phyloP scores from a whole-genome alignment of 1,140 invertebrate species.

The Rhyzopertha dominica region DNA sequence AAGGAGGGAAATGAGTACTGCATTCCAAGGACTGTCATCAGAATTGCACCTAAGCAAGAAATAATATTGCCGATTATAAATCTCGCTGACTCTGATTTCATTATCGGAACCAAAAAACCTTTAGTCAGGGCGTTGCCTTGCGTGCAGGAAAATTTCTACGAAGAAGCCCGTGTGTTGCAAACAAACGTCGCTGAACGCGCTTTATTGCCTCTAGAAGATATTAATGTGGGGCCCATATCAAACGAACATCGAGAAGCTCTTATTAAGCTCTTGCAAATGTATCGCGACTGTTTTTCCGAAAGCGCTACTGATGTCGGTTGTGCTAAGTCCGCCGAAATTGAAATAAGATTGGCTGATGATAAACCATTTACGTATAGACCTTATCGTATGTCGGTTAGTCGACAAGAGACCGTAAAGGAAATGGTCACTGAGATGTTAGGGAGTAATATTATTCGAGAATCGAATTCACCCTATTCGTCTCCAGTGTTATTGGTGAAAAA shows the following conservation, averaged over 20 bases:
- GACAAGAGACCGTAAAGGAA: conserved; percentile 16
- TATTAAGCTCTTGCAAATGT: conserved; percentile 13
- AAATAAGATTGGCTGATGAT: not conserved
- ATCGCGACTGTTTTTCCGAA: conserved; percentile 6
- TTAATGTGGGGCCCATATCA: conserved; percentile 9
- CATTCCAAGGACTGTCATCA: too few species aligned
- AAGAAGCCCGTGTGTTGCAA: not conserved
- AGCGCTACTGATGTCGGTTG: not conserved
- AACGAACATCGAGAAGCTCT: conserved; percentile 13
- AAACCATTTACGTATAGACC: conserved; percentile 20
- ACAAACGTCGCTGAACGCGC: not conserved
- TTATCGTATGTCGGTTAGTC: conserved; percentile 18
- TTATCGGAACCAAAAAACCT: too few species aligned
- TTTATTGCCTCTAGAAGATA: conserved; percentile 9
- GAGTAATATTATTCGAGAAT: conserved; percentile 22
- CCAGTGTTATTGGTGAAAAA: conserved; percentile 26
- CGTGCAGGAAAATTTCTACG: conserved; percentile 3
- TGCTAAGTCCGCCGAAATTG: not conserved
- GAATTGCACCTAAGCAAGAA: too few species aligned
- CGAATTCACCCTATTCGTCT: conserved; percentile 28
- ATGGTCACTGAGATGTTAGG: conserved; percentile 26
- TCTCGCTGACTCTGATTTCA: too few species aligned
- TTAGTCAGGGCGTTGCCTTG: conserved; percentile 8
- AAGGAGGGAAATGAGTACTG: too few species aligned
- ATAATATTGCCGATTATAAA: too few species aligned